Evolutionary conservation across 2,113 vertebrate genomes (phyloP), one percentile per base, ranked within the genome.

Genomic region (Microcebus tavaratra): DNA sequence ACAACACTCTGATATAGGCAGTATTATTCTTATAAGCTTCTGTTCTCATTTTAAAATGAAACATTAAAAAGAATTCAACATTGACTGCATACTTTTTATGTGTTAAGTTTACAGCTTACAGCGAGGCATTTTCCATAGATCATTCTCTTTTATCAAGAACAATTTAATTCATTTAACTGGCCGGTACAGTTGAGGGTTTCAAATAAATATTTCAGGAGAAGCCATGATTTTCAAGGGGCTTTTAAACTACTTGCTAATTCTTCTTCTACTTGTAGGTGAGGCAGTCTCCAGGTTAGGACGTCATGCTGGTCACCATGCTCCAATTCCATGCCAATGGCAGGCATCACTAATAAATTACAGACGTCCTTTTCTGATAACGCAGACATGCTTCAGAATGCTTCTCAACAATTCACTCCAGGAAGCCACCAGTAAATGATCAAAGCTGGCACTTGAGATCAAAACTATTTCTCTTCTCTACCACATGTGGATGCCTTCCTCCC

Each of bases 11-110:
- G 31, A 42, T 34, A 9, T 53, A 73, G 2, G 48, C 45, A 48
- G 7, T 12, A 10, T 48, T 80, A 48, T 48, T 48, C 8, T 75
- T 39, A 84, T 81, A 50, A 82, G 53, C 0, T 20, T 72, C 20
- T 23, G 0, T 42, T 92, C 27, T 92, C 53, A 27, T 73, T 92
- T 76, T 93, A 25, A 95, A 92, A 73, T 86, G 45, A 75, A 27
- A 23, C 45, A 57, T 70, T 5, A n/a, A 20, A 36, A 23, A 61
- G 87, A 50, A 63, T 2, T 70, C 1, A 57, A 34, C 18, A 55
- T 3, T 48, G 45, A 27, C 1, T 36, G 6, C 15, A 34, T 57
- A 12, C 7, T 63, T 84, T 2, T 27, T 75, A 50, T 3, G 0
- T 42, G 4, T 42, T 23, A 79, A 42, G 4, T n/a, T 29, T 55